These are phyloP conservation scores for Coleophora flavipennella DNA, from an alignment of 2,888 invertebrate species.

Conservation along the genomic window DNA sequence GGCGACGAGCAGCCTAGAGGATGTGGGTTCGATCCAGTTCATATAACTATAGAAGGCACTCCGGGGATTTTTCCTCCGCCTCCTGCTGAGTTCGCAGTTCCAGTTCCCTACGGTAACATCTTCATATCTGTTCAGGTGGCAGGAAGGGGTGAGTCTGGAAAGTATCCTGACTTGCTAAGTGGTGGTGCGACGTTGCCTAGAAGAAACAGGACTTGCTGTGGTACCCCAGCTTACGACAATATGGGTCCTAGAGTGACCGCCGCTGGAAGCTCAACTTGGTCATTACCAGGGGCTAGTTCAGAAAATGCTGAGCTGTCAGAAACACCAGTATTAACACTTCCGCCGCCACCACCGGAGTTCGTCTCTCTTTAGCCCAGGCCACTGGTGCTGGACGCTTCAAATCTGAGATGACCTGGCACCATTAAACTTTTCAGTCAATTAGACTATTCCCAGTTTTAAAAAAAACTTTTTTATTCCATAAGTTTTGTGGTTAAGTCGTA, in stretches of 20 bases:
- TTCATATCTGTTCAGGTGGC: conserved; percentile 89
- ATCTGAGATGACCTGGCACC: conserved; percentile 66
- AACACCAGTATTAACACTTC: conserved; percentile 59
- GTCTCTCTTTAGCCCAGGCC: conserved; percentile 67
- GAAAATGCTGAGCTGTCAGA: conserved; percentile 50
- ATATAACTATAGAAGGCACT: conserved; percentile 74
- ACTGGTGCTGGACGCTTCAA: conserved; percentile 61
- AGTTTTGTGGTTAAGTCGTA: conserved; percentile 50
- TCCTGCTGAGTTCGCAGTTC: conserved; percentile 70
- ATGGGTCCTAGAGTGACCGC: conserved; percentile 94
- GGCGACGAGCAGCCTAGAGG: conserved; percentile 58
- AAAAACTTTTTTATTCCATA: conserved; percentile 23
- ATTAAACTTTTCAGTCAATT: conserved; percentile 51
- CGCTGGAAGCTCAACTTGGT: conserved; percentile 83
- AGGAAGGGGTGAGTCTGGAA: conserved; percentile 53
- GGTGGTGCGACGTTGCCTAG: conserved; percentile 64
- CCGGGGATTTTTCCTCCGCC: conserved; percentile 64
- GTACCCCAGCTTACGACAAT: conserved; percentile 86
- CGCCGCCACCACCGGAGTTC: conserved; percentile 72
- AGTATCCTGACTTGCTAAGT: conserved; percentile 83
- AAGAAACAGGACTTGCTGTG: conserved; percentile 59
- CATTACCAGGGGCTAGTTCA: conserved; percentile 76
- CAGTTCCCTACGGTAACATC: conserved; percentile 79
- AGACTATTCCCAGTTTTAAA: conserved; percentile 60
- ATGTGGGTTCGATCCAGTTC: conserved; percentile 73